Base-by-base conservation (phyloP, 2,113 vertebrate species). In the Balaenoptera acutorostrata region DNA sequence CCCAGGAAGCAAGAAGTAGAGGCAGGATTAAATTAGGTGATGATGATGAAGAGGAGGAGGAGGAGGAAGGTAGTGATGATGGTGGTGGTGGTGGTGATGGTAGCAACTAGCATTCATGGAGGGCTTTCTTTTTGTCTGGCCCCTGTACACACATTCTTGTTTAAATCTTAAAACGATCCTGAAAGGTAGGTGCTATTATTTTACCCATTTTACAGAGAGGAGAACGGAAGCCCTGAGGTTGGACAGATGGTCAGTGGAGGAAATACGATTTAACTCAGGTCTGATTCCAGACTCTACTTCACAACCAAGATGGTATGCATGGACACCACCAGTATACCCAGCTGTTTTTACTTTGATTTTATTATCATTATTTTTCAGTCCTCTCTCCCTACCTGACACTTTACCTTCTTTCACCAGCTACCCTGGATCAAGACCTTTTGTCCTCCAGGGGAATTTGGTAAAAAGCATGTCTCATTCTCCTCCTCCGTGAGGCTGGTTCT, bases 261-360 rank as follows among this genome's bases (percentile, higher is more conserved):
- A 55, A 44, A 31, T 20, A 25, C 31, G 29, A 15, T 36, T 13
- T 46, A 10, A n/a, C 59, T 41, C 27, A 10, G 17, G 23, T 27
- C 55, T 10, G 55, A 41, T 12, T 64, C 61, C 63, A 20, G 68
- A 55, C 12, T 29, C 46, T 2, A 0, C 27, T 6, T 85, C 59
- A 21, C 55, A 12, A 15, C 52, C 86, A 23, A 8, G 41, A 23
- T 6, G 2, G 23, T 27, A 0, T 2, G 23, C 31, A 9, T 14
- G 4, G 5, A 7, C 25, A 4, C 23, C 4, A 1, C 15, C 0
- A 6, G 9, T 27, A 17, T 6, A 0, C 46, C 13, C 21, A 4
- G 29, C 55, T 25, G 39, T 11, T 41, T 63, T 9, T 11, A 2
- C 10, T 33, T 82, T 44, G 15, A 41, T 7, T 27, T n/a, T 15